These are phyloP conservation scores for Stenurella melanura DNA, from an alignment of 2,888 invertebrate genomes.

Conservation along the genomic window DNA sequence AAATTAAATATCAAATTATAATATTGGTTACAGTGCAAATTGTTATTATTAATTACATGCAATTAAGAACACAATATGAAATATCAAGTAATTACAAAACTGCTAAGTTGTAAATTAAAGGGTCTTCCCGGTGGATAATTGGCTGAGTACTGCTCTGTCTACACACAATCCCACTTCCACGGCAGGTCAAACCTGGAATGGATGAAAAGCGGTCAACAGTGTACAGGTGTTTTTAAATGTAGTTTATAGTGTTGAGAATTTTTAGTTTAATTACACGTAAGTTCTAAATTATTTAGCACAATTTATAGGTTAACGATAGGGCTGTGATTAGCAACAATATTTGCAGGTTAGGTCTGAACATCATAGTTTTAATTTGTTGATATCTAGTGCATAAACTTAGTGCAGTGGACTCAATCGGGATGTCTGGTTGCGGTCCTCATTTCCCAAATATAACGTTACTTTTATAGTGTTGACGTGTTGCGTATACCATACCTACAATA, in stretches of 20 bases:
- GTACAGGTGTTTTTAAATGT: constrained; percentile 73
- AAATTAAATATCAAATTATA: too few species aligned
- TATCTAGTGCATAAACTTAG: constrained; percentile 71
- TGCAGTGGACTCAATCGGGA: constrained; percentile 69
- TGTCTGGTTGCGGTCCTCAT: constrained; percentile 63
- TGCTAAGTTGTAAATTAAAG: neutral
- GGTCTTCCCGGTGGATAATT: constrained; percentile 36
- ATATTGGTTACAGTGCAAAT: neutral
- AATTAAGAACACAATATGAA: neutral
- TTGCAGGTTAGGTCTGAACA: constrained; percentile 60
- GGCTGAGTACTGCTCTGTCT: constrained; percentile 62
- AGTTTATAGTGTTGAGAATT: constrained; percentile 62
- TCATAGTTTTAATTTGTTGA: constrained; percentile 66
- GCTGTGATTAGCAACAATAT: constrained; percentile 28
- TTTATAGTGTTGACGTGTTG: constrained; percentile 64
- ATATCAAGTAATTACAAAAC: neutral
- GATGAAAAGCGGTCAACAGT: constrained; percentile 74
- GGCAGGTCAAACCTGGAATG: constrained; percentile 74
- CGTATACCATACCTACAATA: constrained; percentile 42
- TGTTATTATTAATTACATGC: neutral
- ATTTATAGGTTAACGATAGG: constrained; percentile 47
- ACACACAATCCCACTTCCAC: constrained; percentile 71
- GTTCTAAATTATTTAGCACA: constrained; percentile 48
- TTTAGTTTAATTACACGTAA: constrained; percentile 54
- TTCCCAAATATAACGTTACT: constrained; percentile 71